Base-by-base conservation (phyloP, 2,888 invertebrate species). In the Drosophila ustulata region DNA sequence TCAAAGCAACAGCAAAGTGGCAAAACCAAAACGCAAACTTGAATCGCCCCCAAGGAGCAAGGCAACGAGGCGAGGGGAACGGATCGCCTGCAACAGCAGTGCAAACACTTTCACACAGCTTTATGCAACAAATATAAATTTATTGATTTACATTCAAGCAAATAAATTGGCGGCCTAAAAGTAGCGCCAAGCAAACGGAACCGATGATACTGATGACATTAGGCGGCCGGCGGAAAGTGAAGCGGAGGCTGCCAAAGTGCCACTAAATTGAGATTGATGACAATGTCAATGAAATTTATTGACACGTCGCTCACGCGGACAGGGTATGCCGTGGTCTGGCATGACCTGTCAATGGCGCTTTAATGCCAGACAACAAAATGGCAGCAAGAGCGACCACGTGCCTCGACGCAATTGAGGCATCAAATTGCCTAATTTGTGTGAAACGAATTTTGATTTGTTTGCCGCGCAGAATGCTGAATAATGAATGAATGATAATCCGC, bases 221-320 rank as follows among this genome's bases (percentile, higher is more conserved):
- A 11, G 23, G 34, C 3, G 30, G 6, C 4, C 3, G 30, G 6
- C 4, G 30, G 30, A 30, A 30, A 7, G 6, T 2, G 30, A 30
- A 30, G 30, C 5, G 5, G 30, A 6, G 30, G 6, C 6, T 5
- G 30, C 9, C 13, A 47, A 37, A 37, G 11, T 39, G 28, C 23
- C 30, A 9, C 26, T 45, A 82, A 83, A 89, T 89, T 87, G 89
- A 84, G 88, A 84, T 82, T 85, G 82, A 84, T 88, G 89, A 71
- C 32, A 66, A 76, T 82, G 85, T 69, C 89, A 84, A 81, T 71
- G 82, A 65, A 71, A 78, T 87, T 79, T 88, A 74, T 82, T 53
- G 63, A 58, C 64, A 43, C 43, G 51, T 39, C 46, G 13, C 34
- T 28, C 37, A 13, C 13, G 32, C n/a, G 30, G 23, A 59, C 53